Conservation (phyloP, 2,113 vertebrate species). For the Glaucidium brasilianum region DNA sequence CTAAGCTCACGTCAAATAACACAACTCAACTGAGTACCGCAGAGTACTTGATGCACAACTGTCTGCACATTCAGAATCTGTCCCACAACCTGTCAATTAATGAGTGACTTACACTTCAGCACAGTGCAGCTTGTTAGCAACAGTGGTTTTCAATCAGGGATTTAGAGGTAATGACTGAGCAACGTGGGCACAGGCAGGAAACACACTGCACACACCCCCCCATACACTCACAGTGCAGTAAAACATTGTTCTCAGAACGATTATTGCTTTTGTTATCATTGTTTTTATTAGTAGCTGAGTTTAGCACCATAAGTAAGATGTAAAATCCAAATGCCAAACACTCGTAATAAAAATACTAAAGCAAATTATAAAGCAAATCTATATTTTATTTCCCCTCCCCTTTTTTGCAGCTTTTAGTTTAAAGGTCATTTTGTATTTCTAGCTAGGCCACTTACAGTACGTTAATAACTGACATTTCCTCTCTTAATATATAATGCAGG, state of each 20-base stretch:
- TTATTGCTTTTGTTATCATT: constrained; percentile 4
- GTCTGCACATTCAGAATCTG: background rate
- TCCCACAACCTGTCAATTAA: background rate
- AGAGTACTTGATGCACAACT: background rate
- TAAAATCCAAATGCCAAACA: constrained; percentile 50
- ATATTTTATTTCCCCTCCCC: constrained; percentile 47
- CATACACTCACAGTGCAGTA: background rate
- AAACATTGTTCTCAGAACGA: background rate
- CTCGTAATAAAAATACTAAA: constrained; percentile 39
- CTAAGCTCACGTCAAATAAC: background rate
- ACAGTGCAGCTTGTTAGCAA: background rate
- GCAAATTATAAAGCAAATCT: constrained; percentile 42
- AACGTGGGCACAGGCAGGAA: background rate
- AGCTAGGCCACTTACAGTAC: constrained; percentile 49
- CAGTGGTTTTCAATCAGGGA: background rate
- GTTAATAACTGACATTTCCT: constrained; percentile 71
- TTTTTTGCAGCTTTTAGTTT: constrained; percentile 25
- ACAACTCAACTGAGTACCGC: background rate
- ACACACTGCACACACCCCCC: background rate
- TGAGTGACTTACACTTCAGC: background rate
- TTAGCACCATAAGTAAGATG: background rate
- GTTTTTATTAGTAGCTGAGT: background rate
- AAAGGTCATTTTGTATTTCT: constrained; percentile 53
- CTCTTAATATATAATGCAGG: constrained; percentile 41
- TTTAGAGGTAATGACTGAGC: background rate